Evolutionary conservation across 1,140 invertebrate genomes (phyloP).

Genomic region (Neodiprion lecontei): DNA sequence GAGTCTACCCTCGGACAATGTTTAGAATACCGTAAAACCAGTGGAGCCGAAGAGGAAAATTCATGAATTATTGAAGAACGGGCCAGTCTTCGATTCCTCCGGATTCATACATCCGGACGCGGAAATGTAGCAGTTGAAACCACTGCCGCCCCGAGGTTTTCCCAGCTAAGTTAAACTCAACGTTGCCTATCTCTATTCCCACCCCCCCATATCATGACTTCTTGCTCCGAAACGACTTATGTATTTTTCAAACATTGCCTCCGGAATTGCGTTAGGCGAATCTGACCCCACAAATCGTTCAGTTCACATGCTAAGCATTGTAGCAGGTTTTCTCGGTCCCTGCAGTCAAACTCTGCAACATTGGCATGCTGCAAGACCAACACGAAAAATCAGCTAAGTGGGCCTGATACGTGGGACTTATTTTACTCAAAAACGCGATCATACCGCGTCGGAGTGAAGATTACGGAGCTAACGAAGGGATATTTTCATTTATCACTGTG

Average conservation of each 20-base stretch:
- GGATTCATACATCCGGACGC: not conserved
- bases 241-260: not conserved
- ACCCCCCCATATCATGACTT: not conserved
- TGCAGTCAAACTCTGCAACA: not conserved
- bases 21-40: conserved; percentile 1
- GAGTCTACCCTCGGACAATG: not conserved
- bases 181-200: not conserved
- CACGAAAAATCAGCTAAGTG: too few relatives aligned
- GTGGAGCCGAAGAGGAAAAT: not conserved
- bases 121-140: conserved; percentile 3
- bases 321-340: not conserved
- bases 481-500: not conserved
- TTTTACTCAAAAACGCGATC: not conserved
- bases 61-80: conserved; percentile 1
- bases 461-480: not conserved
- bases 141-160: conserved; percentile 4
- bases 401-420: not conserved
- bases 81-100: not conserved
- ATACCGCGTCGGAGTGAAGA: not conserved
- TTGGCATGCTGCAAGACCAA: too few relatives aligned
- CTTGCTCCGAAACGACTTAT: not conserved
- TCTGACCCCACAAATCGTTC: not conserved
- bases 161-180: not conserved
- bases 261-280: not conserved
- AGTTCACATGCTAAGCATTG: not conserved